Evolutionary conservation across 2,797 vertebrate genomes (phyloP).

Genomic region (Pangasius macronema): DNA sequence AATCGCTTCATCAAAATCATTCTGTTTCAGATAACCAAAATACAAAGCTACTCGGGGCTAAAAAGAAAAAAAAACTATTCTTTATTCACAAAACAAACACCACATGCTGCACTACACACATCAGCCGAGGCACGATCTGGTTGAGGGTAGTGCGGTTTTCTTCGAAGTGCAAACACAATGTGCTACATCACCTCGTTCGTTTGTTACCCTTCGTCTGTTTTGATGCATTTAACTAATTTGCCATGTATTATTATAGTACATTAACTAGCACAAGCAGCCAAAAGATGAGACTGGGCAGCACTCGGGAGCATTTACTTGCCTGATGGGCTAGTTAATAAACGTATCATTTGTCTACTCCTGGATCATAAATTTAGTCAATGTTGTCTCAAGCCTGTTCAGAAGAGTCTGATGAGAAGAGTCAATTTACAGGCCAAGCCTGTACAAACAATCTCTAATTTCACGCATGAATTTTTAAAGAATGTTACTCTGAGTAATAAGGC

Average conservation of each 20-base stretch:
- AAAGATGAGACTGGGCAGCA: background rate
- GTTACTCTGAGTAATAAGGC: background rate
- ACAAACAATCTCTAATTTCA: background rate
- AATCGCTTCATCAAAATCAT: background rate
- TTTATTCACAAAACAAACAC: background rate
- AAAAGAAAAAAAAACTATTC: background rate
- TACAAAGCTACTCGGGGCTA: background rate
- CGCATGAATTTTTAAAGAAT: background rate
- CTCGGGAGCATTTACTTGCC: background rate
- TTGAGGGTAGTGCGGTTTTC: background rate
- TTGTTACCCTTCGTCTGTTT: background rate
- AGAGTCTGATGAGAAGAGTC: background rate
- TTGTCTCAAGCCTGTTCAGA: background rate
- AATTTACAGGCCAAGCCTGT: background rate
- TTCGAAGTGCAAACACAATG: background rate
- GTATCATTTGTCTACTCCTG: background rate
- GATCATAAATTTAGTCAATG: background rate
- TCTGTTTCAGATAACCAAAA: background rate
- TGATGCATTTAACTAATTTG: background rate
- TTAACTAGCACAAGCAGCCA: background rate
- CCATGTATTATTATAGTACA: background rate
- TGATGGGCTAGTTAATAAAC: background rate
- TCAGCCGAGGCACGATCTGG: background rate
- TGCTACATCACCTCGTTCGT: background rate
- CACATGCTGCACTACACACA: background rate